A percentile compares a stretch with the other conserved stretches of the same genome.
Conservation (phyloP, 2,888 invertebrate genomes). For the Orthonevra nobilis region DNA sequence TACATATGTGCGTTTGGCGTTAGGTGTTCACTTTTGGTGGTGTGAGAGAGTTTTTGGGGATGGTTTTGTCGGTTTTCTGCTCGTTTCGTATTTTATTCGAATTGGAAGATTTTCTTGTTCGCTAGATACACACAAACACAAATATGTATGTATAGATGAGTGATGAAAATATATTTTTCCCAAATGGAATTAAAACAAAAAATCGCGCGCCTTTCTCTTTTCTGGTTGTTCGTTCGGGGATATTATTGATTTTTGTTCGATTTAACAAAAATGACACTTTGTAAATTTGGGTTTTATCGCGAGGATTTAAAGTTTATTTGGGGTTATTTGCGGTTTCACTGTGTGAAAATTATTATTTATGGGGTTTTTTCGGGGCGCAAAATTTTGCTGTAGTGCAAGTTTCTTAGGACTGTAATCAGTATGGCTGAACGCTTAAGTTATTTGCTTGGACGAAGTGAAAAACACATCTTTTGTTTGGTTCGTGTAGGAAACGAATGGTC, state of each 20-base stretch:
- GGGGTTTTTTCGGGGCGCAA: neutral
- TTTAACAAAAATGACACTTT: constrained; percentile 52
- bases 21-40: constrained; percentile 49
- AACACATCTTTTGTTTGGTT: constrained; percentile 46
- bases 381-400: neutral
- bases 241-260: constrained; percentile 55
- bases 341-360: constrained; percentile 1
- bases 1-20: constrained; percentile 60
- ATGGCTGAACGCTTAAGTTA: constrained; percentile 38
- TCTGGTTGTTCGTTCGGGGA: constrained; percentile 12
- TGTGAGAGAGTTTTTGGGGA: constrained; percentile 60
- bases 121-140: constrained; percentile 41
- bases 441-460: constrained; percentile 27
- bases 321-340: too few relatives aligned
- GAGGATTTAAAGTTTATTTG: too few relatives aligned
- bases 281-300: neutral
- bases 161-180: constrained; percentile 54
- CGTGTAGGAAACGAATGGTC: constrained; percentile 27
- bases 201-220: constrained; percentile 67
- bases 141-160: neutral
- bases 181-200: constrained; percentile 11
- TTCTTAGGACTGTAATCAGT: constrained; percentile 1
- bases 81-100: constrained; percentile 33
- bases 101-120: constrained; percentile 58
- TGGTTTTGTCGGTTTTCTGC: constrained; percentile 38